phyloP scores from a whole-genome alignment of 2,888 invertebrate species.

The Colostygia pectinataria region DNA sequence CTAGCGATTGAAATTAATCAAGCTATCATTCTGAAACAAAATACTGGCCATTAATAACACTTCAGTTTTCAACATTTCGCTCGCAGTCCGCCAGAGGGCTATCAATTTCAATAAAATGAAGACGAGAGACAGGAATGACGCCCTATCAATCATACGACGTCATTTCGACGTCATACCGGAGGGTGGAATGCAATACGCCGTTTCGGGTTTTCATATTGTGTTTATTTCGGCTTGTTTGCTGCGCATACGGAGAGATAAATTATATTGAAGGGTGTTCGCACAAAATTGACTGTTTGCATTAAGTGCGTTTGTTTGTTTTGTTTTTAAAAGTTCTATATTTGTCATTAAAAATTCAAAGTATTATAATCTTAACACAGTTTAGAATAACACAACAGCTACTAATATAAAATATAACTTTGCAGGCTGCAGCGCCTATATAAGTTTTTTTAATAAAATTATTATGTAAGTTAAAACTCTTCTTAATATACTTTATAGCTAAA shows the following conservation, averaged over 20 bases:
- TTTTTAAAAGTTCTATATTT: no score
- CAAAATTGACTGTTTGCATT: slow-evolving; percentile 20
- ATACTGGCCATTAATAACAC: slow-evolving; percentile 41
- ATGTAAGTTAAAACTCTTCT: no score
- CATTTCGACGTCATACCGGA: slow-evolving; percentile 46
- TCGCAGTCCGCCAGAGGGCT: slow-evolving; percentile 47
- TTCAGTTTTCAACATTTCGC: slow-evolving; percentile 36
- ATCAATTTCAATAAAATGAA: slow-evolving; percentile 73
- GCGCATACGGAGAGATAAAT: slow-evolving; percentile 19
- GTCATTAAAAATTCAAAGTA: no score
- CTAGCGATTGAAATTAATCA: slow-evolving; percentile 10
- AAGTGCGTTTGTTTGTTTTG: neutral
- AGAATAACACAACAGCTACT: no score
- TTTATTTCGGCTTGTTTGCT: slow-evolving; percentile 29
- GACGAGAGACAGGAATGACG: slow-evolving; percentile 59
- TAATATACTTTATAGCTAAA: no score
- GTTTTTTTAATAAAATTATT: no score
- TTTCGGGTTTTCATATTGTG: slow-evolving; percentile 35
- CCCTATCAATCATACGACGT: slow-evolving; percentile 62
- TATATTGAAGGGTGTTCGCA: slow-evolving; percentile 20
- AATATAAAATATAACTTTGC: no score
- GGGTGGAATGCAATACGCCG: slow-evolving; percentile 35
- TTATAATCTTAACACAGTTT: no score
- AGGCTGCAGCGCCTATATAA: no score
- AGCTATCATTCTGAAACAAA: slow-evolving; percentile 16